Percentiles rank a stretch among this genome's conserved stretches.
phyloP scores from a whole-genome alignment of 2,113 vertebrate species.

The Chionodraco myersi region DNA sequence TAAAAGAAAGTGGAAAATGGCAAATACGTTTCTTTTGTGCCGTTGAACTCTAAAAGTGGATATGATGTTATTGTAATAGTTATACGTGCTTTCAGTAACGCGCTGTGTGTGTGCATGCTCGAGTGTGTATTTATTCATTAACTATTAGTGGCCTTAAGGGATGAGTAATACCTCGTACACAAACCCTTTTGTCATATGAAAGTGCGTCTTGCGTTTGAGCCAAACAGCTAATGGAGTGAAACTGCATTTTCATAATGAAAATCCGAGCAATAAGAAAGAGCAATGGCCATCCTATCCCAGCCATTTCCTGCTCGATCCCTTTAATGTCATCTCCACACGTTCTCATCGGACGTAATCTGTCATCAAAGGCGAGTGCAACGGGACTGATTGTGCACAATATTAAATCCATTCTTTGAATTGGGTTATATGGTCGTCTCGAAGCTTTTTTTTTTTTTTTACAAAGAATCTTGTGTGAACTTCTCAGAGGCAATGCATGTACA shows the following conservation, averaged over 20 bases:
- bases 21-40: constrained; percentile 31
- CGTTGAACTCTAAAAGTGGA: constrained; percentile 20
- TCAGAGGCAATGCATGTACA: neutral
- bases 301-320: constrained; percentile 56
- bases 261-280: constrained; percentile 80
- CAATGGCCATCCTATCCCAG: constrained; percentile 64
- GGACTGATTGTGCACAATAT: constrained; percentile 68
- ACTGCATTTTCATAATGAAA: constrained; percentile 84
- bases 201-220: constrained; percentile 72
- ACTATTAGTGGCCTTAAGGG: constrained; percentile 71
- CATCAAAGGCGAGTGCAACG: constrained; percentile 71
- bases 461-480: constrained; percentile 37
- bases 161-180: constrained; percentile 72
- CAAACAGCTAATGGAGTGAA: constrained; percentile 84
- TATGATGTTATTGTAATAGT: constrained; percentile 28
- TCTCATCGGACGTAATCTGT: constrained; percentile 71
- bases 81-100: constrained; percentile 4
- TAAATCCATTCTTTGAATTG: constrained; percentile 76
- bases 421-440: constrained; percentile 51
- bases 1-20: constrained; percentile 8
- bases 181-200: constrained; percentile 81
- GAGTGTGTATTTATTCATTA: constrained; percentile 70
- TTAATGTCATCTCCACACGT: constrained; percentile 67
- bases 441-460: constrained; percentile 18
- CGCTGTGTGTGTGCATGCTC: constrained; percentile 4